Conservation (phyloP, 2,888 invertebrate species). For the Coelopa pilipes region DNA sequence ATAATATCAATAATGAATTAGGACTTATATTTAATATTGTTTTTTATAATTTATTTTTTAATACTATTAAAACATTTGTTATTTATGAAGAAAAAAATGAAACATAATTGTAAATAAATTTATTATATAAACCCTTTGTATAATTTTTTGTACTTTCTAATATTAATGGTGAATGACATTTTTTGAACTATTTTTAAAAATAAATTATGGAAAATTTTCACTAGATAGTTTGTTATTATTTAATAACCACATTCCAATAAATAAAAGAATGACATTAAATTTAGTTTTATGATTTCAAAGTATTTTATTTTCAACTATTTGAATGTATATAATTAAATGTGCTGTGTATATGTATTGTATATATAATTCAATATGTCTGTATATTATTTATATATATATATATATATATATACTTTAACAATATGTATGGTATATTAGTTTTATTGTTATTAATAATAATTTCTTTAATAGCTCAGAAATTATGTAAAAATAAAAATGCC, state of each 20-base stretch:
- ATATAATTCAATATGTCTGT: conserved; percentile 39
- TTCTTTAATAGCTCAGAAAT: conserved; percentile 22
- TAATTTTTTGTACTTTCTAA: background rate
- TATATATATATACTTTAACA: conserved; percentile 40
- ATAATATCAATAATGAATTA: too few relatives aligned
- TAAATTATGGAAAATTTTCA: background rate
- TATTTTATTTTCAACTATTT: conserved; percentile 33
- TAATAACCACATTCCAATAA: too few relatives aligned
- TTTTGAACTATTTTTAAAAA: background rate
- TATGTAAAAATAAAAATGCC: conserved; percentile 31
- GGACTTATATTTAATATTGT: too few relatives aligned
- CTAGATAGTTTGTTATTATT: too few relatives aligned
- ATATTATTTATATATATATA: conserved; percentile 38
- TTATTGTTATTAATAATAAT: background rate
- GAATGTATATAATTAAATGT: conserved; percentile 26
- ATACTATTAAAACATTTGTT: too few relatives aligned
- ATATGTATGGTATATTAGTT: conserved; percentile 33
- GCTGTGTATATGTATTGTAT: conserved; percentile 23
- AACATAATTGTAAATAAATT: background rate
- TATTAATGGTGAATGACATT: background rate
- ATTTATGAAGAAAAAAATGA: background rate
- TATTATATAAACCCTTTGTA: background rate
- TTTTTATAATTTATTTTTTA: too few relatives aligned
- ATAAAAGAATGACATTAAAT: background rate
- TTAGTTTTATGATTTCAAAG: conserved; percentile 7